Evolutionary conservation across 2,888 invertebrate genomes (phyloP).

Genomic region (Galeruca laticollis): DNA sequence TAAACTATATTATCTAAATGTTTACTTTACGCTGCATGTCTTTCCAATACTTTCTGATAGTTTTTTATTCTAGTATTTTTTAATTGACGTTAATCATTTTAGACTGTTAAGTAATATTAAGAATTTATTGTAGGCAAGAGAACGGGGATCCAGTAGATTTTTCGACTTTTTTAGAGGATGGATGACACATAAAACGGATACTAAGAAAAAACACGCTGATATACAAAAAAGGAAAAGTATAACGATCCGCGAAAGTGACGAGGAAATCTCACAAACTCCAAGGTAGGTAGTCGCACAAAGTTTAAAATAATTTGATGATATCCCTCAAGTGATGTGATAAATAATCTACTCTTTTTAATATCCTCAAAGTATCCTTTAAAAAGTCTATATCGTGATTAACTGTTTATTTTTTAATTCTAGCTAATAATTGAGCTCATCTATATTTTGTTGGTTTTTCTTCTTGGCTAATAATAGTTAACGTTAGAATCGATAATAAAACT

Average conservation of each 20-base stretch:
- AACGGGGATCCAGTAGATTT: slow-evolving; percentile 3
- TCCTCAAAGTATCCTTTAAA: too few relatives aligned
- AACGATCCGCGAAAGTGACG: slow-evolving; percentile 8
- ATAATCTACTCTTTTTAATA: too few relatives aligned
- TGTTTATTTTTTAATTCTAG: too few relatives aligned
- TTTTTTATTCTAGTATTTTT: background rate
- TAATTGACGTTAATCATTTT: background rate
- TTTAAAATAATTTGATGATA: background rate
- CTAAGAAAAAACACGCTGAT: background rate
- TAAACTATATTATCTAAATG: too few relatives aligned
- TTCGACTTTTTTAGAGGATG: slow-evolving; percentile 1
- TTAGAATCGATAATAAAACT: too few relatives aligned
- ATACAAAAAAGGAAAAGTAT: background rate
- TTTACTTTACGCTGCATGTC: too few relatives aligned
- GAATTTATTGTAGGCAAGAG: background rate
- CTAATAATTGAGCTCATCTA: too few relatives aligned
- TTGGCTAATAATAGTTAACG: too few relatives aligned
- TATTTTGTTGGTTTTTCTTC: too few relatives aligned
- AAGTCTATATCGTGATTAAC: too few relatives aligned
- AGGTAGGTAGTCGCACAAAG: background rate
- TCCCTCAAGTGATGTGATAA: too few relatives aligned
- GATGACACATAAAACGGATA: background rate
- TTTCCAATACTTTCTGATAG: too few relatives aligned
- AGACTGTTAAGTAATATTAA: background rate
- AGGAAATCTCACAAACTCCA: background rate